These are phyloP conservation scores for Hyalella azteca DNA, from an alignment of 2,888 invertebrate genomes.

Conservation along the genomic window DNA sequence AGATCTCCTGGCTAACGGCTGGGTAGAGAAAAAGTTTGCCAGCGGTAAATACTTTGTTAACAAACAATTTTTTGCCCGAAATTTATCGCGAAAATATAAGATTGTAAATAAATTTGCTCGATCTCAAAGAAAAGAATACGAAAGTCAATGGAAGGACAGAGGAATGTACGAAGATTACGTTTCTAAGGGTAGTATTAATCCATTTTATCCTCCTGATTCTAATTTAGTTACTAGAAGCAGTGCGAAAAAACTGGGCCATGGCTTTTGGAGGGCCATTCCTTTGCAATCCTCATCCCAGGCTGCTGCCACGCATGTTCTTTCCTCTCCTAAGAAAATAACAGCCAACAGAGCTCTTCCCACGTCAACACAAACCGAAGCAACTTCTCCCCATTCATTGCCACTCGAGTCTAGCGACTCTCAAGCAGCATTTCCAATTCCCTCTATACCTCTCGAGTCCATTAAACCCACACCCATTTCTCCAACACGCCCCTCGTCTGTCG, in stretches of 20 bases:
- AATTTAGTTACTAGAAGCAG: background rate
- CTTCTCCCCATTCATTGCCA: too few relatives aligned
- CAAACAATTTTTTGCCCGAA: background rate
- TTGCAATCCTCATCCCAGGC: too few relatives aligned
- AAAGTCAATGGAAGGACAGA: constrained; percentile 21
- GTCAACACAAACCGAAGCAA: too few relatives aligned
- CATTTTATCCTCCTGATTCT: background rate
- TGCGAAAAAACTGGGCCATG: background rate
- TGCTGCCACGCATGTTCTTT: too few relatives aligned
- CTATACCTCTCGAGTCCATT: too few relatives aligned
- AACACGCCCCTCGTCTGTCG: too few relatives aligned
- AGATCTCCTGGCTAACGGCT: background rate
- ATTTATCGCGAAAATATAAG: background rate
- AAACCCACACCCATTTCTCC: too few relatives aligned
- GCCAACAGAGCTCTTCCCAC: too few relatives aligned
- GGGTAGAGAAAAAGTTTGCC: constrained; percentile 17
- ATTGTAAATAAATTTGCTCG: background rate
- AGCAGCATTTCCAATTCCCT: too few relatives aligned
- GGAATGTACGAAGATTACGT: background rate
- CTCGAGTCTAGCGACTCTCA: too few relatives aligned
- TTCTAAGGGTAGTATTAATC: background rate
- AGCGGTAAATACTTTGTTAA: background rate
- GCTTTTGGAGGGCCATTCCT: constrained; percentile 10
- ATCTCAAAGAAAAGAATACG: constrained; percentile 10
- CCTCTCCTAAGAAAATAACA: too few relatives aligned